Evolutionary conservation across 1,140 invertebrate species (phyloP).

Genomic region (Nymphalis io): DNA sequence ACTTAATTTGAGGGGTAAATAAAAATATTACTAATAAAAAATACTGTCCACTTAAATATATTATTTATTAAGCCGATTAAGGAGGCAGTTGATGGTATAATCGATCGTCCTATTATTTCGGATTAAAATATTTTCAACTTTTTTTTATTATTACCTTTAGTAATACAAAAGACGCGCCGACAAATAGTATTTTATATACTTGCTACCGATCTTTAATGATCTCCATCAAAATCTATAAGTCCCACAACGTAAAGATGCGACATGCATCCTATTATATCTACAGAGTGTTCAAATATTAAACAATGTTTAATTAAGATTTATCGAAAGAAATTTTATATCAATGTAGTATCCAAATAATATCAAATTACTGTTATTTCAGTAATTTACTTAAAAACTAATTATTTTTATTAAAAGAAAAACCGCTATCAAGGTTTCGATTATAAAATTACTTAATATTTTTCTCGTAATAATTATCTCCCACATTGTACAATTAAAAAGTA

Average conservation of each 20-base stretch:
- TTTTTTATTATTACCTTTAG: constrained; percentile 28
- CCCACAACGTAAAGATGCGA: constrained; percentile 45
- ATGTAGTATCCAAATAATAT: too few species aligned
- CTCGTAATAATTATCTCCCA: too few species aligned
- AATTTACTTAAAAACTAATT: too few species aligned
- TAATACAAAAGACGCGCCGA: constrained; percentile 43
- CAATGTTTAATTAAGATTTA: background rate
- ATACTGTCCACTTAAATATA: background rate
- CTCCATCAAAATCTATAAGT: constrained; percentile 46
- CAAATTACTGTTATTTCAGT: too few species aligned
- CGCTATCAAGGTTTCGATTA: too few species aligned
- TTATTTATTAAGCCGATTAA: background rate
- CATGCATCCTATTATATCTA: constrained; percentile 41
- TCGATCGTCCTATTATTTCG: background rate
- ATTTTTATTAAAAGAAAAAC: too few species aligned
- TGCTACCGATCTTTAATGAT: constrained; percentile 58
- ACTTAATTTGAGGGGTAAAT: too few species aligned
- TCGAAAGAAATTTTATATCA: too few species aligned
- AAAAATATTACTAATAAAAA: too few species aligned
- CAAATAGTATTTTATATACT: constrained; percentile 65
- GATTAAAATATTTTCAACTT: constrained; percentile 18
- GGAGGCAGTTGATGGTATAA: background rate
- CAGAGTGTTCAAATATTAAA: constrained; percentile 39
- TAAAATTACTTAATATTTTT: too few species aligned
- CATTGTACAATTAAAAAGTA: background rate